These are phyloP conservation scores for Drosophila varians DNA, from an alignment of 1,140 invertebrate genomes.

Conservation along the genomic window DNA sequence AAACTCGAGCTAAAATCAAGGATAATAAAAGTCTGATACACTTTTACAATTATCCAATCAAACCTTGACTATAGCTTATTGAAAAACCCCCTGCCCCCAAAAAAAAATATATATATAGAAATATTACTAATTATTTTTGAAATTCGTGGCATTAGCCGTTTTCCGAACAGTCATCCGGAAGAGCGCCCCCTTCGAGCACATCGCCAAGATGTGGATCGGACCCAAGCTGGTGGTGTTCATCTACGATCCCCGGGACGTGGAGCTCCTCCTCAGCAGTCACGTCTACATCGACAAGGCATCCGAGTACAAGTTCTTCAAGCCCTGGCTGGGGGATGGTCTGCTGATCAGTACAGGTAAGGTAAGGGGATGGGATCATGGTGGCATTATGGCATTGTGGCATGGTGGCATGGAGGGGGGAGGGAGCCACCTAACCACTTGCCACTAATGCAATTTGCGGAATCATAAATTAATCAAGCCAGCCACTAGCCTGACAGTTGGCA, in stretches of 20 bases:
- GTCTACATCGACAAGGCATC: conserved; percentile 90
- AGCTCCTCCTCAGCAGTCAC: conserved; percentile 89
- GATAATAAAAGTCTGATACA: background rate
- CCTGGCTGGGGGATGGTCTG: conserved; percentile 90
- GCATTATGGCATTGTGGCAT: no score
- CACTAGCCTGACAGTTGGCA: conserved; percentile 73
- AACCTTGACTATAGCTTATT: no score
- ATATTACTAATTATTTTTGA: background rate
- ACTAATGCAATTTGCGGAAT: conserved; percentile 75
- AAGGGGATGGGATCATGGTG: conserved; percentile 49
- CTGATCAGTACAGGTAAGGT: conserved; percentile 91
- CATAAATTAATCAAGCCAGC: conserved; percentile 78
- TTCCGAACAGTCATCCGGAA: conserved; percentile 87
- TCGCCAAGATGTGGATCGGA: conserved; percentile 89
- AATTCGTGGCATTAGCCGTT: conserved; percentile 85
- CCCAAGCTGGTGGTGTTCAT: conserved; percentile 89
- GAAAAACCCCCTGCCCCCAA: no score
- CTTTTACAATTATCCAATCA: no score
- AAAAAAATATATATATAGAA: no score
- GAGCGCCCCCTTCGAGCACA: conserved; percentile 85
- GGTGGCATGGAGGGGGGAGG: no score
- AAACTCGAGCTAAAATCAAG: background rate
- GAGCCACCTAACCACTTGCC: conserved; percentile 23
- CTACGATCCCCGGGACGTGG: conserved; percentile 89
- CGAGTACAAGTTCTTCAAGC: conserved; percentile 90